Evolutionary conservation across 2,888 invertebrate genomes (phyloP).

Genomic region (Syrista parreyssii): DNA sequence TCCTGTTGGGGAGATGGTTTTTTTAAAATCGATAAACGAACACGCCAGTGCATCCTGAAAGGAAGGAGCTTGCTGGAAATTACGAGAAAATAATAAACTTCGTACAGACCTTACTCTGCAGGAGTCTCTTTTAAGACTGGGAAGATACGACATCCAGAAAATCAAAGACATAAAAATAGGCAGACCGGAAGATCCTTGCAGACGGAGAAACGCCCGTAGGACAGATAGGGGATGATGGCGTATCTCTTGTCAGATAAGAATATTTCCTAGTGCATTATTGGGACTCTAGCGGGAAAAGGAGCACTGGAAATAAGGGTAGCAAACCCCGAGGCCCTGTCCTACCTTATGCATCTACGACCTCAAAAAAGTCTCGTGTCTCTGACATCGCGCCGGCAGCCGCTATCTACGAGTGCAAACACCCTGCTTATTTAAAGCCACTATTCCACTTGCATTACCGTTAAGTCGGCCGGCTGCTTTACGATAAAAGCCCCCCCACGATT

Average conservation of each 20-base stretch:
- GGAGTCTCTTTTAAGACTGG: neutral
- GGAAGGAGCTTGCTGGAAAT: neutral
- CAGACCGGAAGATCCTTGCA: neutral
- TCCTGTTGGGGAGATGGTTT: neutral
- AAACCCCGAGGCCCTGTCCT: neutral
- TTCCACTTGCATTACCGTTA: slow-evolving; percentile 42
- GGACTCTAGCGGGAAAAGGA: neutral
- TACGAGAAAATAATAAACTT: neutral
- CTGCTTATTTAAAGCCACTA: slow-evolving; percentile 53
- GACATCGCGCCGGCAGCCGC: slow-evolving; percentile 11
- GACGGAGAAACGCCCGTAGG: neutral
- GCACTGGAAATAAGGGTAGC: neutral
- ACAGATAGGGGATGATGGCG: neutral
- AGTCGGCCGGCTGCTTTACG: slow-evolving; percentile 45
- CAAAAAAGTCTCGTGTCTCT: slow-evolving; percentile 39
- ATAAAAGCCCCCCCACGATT: slow-evolving; percentile 43
- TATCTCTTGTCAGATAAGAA: neutral
- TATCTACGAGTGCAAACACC: slow-evolving; percentile 51
- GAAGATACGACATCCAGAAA: neutral
- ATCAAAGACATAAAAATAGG: neutral
- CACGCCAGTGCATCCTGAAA: neutral
- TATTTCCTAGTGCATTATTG: neutral
- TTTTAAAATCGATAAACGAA: neutral
- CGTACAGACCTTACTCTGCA: neutral
- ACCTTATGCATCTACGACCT: slow-evolving; percentile 31